These are phyloP conservation scores for Bathynomus jamesi DNA, from an alignment of 1,140 invertebrate species.

Conservation along the genomic window DNA sequence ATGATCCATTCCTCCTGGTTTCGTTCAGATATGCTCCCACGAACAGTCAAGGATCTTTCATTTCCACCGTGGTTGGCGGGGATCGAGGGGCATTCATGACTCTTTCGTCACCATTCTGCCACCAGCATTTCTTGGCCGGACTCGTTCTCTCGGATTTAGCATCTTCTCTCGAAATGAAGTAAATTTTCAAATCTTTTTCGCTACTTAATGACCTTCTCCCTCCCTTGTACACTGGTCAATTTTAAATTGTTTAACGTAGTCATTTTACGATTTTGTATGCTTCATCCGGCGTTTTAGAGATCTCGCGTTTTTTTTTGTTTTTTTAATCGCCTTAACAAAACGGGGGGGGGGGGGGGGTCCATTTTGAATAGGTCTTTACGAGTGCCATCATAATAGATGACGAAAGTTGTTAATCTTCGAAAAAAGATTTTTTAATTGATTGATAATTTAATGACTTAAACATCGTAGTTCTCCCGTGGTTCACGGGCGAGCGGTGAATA, in stretches of 20 bases:
- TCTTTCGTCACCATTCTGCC: slow-evolving; percentile 72
- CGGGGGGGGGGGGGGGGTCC: too few relatives aligned
- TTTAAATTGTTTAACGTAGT: not conserved
- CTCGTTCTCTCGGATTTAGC: slow-evolving; percentile 77
- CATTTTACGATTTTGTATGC: too few relatives aligned
- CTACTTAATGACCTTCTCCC: not conserved
- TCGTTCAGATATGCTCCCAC: slow-evolving; percentile 44
- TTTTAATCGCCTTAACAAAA: too few relatives aligned
- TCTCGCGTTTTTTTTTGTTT: too few relatives aligned
- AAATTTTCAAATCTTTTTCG: slow-evolving; percentile 38
- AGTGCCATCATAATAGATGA: too few relatives aligned
- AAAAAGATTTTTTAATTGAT: not conserved
- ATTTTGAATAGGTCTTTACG: too few relatives aligned
- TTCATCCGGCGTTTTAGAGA: too few relatives aligned
- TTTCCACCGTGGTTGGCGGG: slow-evolving; percentile 46
- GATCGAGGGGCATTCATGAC: slow-evolving; percentile 49
- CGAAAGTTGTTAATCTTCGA: too few relatives aligned
- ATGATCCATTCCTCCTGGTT: too few relatives aligned
- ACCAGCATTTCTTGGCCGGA: slow-evolving; percentile 84
- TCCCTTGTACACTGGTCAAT: not conserved
- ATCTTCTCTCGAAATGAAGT: slow-evolving; percentile 69
- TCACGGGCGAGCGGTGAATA: slow-evolving; percentile 73
- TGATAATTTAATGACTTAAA: slow-evolving; percentile 20
- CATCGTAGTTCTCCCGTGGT: slow-evolving; percentile 60
- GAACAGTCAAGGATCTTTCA: slow-evolving; percentile 49